Evolutionary conservation across 2,797 vertebrate species (phyloP), one percentile per base, ranked within the genome.

Genomic region (Poecilia wingei): DNA sequence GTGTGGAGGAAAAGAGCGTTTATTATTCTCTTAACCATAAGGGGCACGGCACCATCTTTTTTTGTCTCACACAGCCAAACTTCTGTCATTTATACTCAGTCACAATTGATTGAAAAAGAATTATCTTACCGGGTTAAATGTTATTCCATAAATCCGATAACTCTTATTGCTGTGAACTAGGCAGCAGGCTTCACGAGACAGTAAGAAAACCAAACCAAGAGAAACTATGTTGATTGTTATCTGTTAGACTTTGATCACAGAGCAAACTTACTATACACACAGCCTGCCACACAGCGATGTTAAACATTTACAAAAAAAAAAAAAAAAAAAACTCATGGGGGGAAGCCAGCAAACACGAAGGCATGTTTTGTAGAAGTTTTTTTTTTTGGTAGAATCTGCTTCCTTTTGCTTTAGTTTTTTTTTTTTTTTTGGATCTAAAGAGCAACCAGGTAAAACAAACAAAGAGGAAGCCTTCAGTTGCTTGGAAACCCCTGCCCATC

Each of bases 401-500:
- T 73, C 25, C 18, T 36, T 14, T 43, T 41, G 51, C 4, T 77
- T 76, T 61, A 39, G 41, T 74, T 80, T 59, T 75, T 31, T 31
- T 31, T 31, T 31, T 31, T 31, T 36, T 41, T 41, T 41, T 51
- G 31, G 8, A 55, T 73, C 18, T 39, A 41, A 31, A 1, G 28
- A 80, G 47, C 0, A 4, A 59, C 51, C 72, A 31, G 36, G 12
- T 74, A 9, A 76, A 74, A 72, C 6, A 78, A 43, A 76, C 33
- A 72, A 75, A 73, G 77, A 77, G 45, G 64, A 31, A 87, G 79
- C 75, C 80, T 84, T 83, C 74, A 83, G 94, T 95, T 94, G 94
- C 94, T 92, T 87, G 89, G 94, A 83, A 92, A 92, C 90, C 84
- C 79, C 80, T 88, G 89, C 88, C 84, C 82, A 76, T 86, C 90